Base-by-base conservation (phyloP, 2,113 vertebrate genomes). In the Salvator merianae region DNA sequence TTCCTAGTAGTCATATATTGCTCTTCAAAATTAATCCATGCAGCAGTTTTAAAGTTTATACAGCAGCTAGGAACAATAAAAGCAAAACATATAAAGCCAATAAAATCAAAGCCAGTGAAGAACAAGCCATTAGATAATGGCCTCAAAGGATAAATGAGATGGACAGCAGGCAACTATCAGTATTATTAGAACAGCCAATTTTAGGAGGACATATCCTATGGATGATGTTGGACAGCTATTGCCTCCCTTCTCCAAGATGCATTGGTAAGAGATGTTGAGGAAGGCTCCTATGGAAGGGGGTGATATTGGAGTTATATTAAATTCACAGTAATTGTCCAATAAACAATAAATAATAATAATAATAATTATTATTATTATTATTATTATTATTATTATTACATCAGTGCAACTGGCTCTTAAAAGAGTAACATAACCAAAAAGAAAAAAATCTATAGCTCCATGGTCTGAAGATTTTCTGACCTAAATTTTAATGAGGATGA, bases 21-120 rank as follows among this genome's bases (percentile, higher is more conserved):
- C 32, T 71, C 24, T 81, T 81, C 66, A 81, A 55, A 70, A 81
- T 59, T 81, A 81, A 59, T 73, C 62, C n/a, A 43, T 10, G 63
- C 40, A 73, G 20, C 30, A 79, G 7, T 59, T 59, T 47, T 20
- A 59, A 59, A 59, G 55, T 16, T 59, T 66, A 43, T 28, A 38
- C 36, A 43, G 43, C 71, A 73, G 14, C 40, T 30, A 71, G 38
- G 69, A 71, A 71, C 36, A 38, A 47, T 28, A 62, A 71, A 65
- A 71, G 30, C 16, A 82, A 22, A 55, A 55, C 16, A 36, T n/a
- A 32, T 20, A 74, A 26, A n/a, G 20, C 13, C 38, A 50, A 2
- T 62, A 72, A 83, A 63, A n/a, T 66, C 26, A 38, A 79, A 32
- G 50, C 0, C 22, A 74, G 30, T 47, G 9, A 73, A 18, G 50